Conservation (phyloP, 92 coral and sea anemone species). For the Plumapathes pennacea region DNA sequence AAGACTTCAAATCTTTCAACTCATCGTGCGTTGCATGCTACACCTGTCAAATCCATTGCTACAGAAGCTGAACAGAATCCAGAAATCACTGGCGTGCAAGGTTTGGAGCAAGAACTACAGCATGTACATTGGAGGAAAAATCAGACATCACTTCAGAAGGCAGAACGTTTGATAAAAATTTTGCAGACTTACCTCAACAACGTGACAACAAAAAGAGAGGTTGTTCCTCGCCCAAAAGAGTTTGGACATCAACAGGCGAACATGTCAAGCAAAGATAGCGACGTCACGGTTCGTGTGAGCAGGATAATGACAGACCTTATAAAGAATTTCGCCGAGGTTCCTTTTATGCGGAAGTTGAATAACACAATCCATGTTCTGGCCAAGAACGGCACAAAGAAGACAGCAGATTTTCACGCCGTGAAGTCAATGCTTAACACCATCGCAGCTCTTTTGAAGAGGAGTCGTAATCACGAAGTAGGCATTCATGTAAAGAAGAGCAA, state of each 20-base stretch:
- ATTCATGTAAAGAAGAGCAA: too few relatives aligned
- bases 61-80: neutral
- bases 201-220: conserved; percentile 1
- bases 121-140: conserved; percentile 44
- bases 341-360: conserved; percentile 43
- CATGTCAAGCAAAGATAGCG: neutral
- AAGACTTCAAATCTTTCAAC: too few relatives aligned
- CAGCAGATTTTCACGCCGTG: conserved; percentile 9
- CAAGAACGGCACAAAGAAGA: conserved; percentile 37
- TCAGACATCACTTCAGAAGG: conserved; percentile 43
- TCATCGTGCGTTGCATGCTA: too few relatives aligned
- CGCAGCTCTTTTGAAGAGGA: too few relatives aligned
- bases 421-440: conserved; percentile 17
- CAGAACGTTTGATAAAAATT: conserved; percentile 25
- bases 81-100: neutral
- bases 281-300: conserved; percentile 17
- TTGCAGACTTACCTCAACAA: conserved; percentile 28
- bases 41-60: too few relatives aligned
- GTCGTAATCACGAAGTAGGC: too few relatives aligned
- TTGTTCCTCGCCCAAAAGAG: neutral
- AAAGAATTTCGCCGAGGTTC: conserved; percentile 38
- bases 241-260: neutral
- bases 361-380: conserved; percentile 39
- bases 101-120: conserved; percentile 24
- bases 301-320: conserved; percentile 34